phyloP scores from a whole-genome alignment of 2,113 vertebrate species.

The Solea solea region DNA sequence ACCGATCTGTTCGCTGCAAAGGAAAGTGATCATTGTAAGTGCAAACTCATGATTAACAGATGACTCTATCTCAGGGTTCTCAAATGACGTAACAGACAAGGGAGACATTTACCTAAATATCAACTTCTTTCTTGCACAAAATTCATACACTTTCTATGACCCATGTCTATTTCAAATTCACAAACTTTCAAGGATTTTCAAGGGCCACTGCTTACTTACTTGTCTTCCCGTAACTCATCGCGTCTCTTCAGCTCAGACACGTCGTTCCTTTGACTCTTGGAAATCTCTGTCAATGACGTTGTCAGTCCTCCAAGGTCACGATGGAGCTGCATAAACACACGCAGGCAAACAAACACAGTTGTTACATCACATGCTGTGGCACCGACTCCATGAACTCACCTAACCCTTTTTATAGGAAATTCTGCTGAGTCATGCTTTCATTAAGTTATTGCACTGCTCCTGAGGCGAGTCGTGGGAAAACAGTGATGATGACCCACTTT shows the following conservation, averaged over 20 bases:
- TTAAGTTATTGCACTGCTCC: slow-evolving; percentile 9
- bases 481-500: slow-evolving; percentile 44
- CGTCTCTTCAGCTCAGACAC: slow-evolving; percentile 78
- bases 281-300: slow-evolving; percentile 39
- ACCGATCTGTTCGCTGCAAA: too few species aligned
- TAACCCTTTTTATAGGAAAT: slow-evolving; percentile 14
- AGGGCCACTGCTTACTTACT: slow-evolving; percentile 68
- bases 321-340: slow-evolving; percentile 72
- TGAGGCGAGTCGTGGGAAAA: slow-evolving; percentile 7
- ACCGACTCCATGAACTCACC: slow-evolving; percentile 4
- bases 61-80: too few species aligned
- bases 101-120: too few species aligned
- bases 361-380: neutral
- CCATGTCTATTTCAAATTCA: too few species aligned
- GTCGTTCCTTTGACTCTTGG: slow-evolving; percentile 72
- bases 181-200: too few species aligned
- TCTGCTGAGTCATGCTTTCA: slow-evolving; percentile 35
- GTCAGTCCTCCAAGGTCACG: slow-evolving; percentile 82
- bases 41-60: too few species aligned
- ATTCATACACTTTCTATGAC: too few species aligned
- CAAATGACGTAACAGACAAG: too few species aligned
- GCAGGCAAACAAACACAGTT: slow-evolving; percentile 5
- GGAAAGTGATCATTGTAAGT: too few species aligned
- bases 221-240: slow-evolving; percentile 83
- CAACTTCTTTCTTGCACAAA: too few species aligned